Evolutionary conservation across 2,113 vertebrate species (phyloP).

Genomic region (Eleginops maclovinus): DNA sequence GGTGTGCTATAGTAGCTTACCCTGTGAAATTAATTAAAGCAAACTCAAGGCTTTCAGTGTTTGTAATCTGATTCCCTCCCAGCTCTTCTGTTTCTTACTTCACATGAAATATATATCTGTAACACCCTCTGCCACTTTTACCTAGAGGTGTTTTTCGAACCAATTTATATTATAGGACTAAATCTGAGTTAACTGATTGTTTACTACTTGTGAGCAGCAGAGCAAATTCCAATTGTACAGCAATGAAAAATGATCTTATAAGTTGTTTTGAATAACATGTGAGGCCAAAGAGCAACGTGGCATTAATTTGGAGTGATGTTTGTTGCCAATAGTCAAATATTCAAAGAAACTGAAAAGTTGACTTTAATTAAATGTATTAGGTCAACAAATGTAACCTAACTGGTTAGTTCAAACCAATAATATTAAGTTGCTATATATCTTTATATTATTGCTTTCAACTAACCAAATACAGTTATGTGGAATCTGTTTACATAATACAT

Average conservation of each 20-base stretch:
- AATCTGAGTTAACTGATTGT: background rate
- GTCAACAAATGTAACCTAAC: too few species aligned
- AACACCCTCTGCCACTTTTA: slow-evolving; percentile 46
- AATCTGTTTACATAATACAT: too few species aligned
- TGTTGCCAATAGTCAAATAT: too few species aligned
- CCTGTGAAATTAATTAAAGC: slow-evolving; percentile 61
- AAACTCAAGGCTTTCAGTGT: slow-evolving; percentile 41
- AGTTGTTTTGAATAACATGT: background rate
- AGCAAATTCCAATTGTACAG: background rate
- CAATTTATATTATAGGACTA: background rate
- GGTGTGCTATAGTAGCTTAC: slow-evolving; percentile 26
- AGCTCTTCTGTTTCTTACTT: slow-evolving; percentile 23
- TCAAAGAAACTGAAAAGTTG: too few species aligned
- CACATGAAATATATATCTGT: slow-evolving; percentile 53
- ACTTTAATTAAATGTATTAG: too few species aligned
- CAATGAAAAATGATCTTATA: background rate
- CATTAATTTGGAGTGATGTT: too few species aligned
- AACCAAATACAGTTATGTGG: too few species aligned
- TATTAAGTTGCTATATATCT: too few species aligned
- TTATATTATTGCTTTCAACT: too few species aligned
- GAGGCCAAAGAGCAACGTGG: background rate
- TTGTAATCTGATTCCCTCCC: slow-evolving; percentile 40
- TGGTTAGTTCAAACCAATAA: too few species aligned
- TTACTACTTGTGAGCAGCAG: background rate
- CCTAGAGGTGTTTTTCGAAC: slow-evolving; percentile 51